phyloP scores from a whole-genome alignment of 2,797 vertebrate genomes.

The Pyrocephalus nanus region DNA sequence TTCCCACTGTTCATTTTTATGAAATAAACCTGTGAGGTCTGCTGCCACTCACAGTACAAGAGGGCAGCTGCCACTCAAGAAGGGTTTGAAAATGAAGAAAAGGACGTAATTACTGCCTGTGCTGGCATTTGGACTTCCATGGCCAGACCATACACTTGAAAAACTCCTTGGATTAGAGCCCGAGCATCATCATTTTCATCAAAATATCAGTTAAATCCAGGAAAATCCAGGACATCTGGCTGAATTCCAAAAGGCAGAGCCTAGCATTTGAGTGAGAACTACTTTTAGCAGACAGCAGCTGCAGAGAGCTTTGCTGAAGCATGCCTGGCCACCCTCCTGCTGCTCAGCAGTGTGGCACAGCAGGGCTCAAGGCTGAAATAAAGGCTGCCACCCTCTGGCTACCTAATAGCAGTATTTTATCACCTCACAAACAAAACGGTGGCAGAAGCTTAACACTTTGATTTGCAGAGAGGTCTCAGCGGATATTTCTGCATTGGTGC shows the following conservation, averaged over 20 bases:
- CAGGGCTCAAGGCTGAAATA: neutral
- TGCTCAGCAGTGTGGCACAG: neutral
- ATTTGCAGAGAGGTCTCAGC: neutral
- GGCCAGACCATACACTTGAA: neutral
- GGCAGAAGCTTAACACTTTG: neutral
- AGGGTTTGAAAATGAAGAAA: neutral
- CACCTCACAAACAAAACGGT: neutral
- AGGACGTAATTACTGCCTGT: neutral
- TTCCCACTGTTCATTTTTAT: neutral
- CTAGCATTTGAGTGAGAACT: neutral
- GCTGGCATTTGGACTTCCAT: neutral
- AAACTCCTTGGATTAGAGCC: neutral
- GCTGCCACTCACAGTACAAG: neutral
- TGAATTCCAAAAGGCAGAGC: neutral
- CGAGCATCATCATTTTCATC: neutral
- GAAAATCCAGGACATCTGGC: neutral
- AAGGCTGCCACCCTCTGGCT: conserved; percentile 19
- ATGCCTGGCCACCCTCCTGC: accelerated
- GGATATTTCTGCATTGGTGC: neutral
- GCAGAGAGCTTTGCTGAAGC: neutral
- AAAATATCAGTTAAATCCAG: neutral
- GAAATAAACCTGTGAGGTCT: neutral
- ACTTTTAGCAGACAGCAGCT: neutral
- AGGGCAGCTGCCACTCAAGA: neutral
- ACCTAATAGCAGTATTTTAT: neutral